These are phyloP conservation scores for Sceloporus tristichus DNA, from an alignment of 2,113 vertebrate genomes.

Conservation along the genomic window DNA sequence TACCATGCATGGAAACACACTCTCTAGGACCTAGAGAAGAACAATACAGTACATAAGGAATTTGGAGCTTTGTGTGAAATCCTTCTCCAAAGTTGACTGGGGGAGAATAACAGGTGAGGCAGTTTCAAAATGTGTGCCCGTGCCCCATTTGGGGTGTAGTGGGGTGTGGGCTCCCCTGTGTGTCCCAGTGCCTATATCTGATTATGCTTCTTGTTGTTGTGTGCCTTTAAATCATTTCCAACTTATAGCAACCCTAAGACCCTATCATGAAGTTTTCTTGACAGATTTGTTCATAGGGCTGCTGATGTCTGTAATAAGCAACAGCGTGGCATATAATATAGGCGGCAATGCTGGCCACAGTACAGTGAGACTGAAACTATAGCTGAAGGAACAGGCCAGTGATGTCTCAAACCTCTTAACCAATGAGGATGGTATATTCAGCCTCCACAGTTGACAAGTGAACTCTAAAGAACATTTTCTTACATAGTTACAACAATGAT, in stretches of 20 bases:
- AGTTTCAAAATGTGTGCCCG: neutral
- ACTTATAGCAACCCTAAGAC: no score
- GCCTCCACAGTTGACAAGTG: neutral
- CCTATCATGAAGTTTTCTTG: no score
- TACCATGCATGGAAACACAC: neutral
- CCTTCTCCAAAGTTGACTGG: neutral
- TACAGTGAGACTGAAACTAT: neutral
- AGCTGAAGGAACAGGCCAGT: neutral
- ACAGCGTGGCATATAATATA: neutral
- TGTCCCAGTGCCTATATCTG: neutral
- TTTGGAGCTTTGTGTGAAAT: neutral
- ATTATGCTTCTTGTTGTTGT: no score
- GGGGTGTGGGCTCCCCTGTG: no score
- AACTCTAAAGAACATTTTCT: neutral
- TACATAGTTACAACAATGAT: neutral
- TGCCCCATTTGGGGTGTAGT: no score
- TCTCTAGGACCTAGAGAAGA: neutral
- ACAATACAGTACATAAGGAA: neutral
- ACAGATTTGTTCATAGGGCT: neutral
- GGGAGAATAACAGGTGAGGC: no score
- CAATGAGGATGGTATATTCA: neutral
- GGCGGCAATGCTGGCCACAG: neutral
- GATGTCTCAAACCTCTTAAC: neutral
- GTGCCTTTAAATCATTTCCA: no score
- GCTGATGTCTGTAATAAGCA: neutral